Evolutionary conservation across 2,113 vertebrate species (phyloP), one percentile per base, ranked within the genome.

Genomic region (Ptychochromis oligacanthus): DNA sequence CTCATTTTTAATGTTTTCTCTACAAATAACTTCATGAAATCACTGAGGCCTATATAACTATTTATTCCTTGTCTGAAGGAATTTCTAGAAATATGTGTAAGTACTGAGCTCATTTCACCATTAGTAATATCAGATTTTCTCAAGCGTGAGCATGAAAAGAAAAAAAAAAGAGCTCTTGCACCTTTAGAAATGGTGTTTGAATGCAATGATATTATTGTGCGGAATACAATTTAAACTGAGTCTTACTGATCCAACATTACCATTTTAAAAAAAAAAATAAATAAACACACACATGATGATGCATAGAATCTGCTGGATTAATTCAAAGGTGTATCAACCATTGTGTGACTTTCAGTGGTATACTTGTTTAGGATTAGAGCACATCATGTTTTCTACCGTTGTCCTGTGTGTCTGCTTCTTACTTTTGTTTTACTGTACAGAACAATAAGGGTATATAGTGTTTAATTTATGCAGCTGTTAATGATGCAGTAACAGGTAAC

Each of bases 391-490:
- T 87, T 70, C 62, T 34, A 26, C 14, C n/a, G 20, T 38, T 20
- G 10, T 15, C 26, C 26, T 54, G 3, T 2, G n/a, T 24, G n/a
- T 46, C 10, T 31, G 56, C 7, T 43, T 56, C n/a, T 31, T 38
- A 20, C 11, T 22, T 72, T 81, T 58, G 31, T 75, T 61, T 75
- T 22, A 46, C 28, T 61, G 6, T 10, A 38, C 62, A 61, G 24
- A 52, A 11, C 15, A 77, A 38, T 54, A 52, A 22, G 6, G 6
- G 24, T 34, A 2, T 18, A 36, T 12, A 15, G 36, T 78, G 24
- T 17, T 22, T 64, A 59, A 79, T 80, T 22, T 74, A 58, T 81
- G 49, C 72, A n/a, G 65, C 77, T 65, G 20, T 72, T 89, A 79
- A 77, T 74, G 62, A 18, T 56, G 67, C 26, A 72, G 26, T 0